Base-by-base conservation (phyloP, 2,888 invertebrate genomes). In the Trichacis sp. region DNA sequence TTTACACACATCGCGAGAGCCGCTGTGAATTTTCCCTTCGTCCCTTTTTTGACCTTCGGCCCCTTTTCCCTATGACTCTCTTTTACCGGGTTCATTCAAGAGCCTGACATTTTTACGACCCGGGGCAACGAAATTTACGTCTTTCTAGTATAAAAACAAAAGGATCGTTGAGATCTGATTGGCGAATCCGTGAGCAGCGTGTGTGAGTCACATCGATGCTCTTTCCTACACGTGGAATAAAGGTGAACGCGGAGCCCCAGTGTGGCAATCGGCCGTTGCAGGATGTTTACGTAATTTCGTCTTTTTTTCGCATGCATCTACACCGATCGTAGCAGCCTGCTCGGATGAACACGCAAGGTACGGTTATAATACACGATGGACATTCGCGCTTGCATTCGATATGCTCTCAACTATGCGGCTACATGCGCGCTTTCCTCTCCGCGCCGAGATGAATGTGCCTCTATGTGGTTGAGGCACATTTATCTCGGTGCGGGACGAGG, bases 231-330 rank as follows among this genome's bases (percentile, higher is more conserved):
- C 42, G 2, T 8, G 46, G 46, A 53, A 51, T 57, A 60, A 60
- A 64, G 51, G 49, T 63, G 63, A 57, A 47, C 49, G 30, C 48
- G 38, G 49, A 52, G 51, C 45, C 58, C 53, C 53, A 48, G 49
- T 70, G 79, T 77, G 75, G 75, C 76, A 79, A 81, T 81, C 77
- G 74, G 72, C 69, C 75, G 74, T 80, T 75, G 77, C 80, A 74
- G 79, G 74, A 81, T 76, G 78, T 81, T 81, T 82, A 79, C 80
- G 79, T 81, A 82, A 81, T 80, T 81, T 80, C 70, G 69, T 70
- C 73, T 69, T 71, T 74, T 73, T 57, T 50, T 55, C 71, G 69
- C 73, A 71, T 74, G 64, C 73, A 73, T 71, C 74, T 74, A 64
- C 65, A 64, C 54, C 64, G 75, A 74, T 73, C 71, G 64, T 42